Base-by-base conservation (phyloP, 2,888 invertebrate genomes). In the Gari tellinella region DNA sequence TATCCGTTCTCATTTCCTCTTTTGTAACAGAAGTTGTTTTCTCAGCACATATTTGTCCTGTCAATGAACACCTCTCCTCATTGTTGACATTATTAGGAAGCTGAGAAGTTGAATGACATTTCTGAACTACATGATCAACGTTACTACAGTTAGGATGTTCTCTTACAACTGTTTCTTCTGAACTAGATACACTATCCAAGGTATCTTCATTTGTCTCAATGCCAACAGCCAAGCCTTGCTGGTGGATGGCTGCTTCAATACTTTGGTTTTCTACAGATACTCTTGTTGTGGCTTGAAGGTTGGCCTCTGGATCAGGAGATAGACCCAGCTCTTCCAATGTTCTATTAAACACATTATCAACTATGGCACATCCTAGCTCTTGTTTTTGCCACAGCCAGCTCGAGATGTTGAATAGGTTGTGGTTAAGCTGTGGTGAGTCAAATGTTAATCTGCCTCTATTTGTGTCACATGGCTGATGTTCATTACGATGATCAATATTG, bases 291-390 rank as follows among this genome's bases (percentile, higher is more conserved):
- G 72, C 72, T 37, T 38, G 43, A 25, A 56, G 17, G 26, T 78
- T 78, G 3, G 63, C 56, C 26, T 60, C 56, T 15, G 69, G 57
- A 49, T 78, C 74, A 5, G 78, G 78, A 14, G 70, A 74, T 8
- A 78, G 31, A 19, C 78, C 78, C 73, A 78, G 67, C 21, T 74
- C 73, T 57, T 78, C 78, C n/a, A 78, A 41, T 2, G 73, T 78
- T 49, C 61, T 49, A 41, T 78, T 78, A 38, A 74, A 73, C 15
- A 78, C 70, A 78, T 78, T 78, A 21, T 78, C 78, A 10, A 78
- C 78, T 52, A 78, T 78, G 21, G 78, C 73, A 52, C 67, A 67
- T 8, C 69, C 75, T 56, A 75, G 64, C 55, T 75, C 75, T 55
- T 62, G 57, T 31, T 72, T 72, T 37, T 72, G 72, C 72, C 72